Conservation (phyloP, 1,140 invertebrate species). For the Heterodera carotae region DNA sequence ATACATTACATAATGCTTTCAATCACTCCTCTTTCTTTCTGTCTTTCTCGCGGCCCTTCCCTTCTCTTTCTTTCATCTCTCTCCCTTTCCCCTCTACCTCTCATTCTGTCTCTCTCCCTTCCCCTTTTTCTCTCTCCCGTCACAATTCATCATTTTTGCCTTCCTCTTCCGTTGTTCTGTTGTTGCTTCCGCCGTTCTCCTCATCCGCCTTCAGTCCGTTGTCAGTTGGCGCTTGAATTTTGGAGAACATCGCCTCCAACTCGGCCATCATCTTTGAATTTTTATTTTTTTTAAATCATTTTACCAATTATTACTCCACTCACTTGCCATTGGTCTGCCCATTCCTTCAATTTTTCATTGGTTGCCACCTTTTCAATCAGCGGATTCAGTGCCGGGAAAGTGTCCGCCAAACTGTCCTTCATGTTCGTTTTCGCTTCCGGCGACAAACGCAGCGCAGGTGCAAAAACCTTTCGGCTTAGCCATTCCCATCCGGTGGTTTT, state of each 20-base stretch:
- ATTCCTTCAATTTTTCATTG: slow-evolving; percentile 10
- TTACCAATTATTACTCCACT: not conserved
- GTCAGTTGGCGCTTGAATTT: not conserved
- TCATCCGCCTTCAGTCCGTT: not conserved
- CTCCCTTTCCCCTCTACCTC: too few relatives aligned
- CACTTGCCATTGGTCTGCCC: slow-evolving; percentile 6
- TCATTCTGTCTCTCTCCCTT: too few relatives aligned
- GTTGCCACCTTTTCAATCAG: not conserved
- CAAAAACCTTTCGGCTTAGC: not conserved
- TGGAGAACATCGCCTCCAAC: not conserved
- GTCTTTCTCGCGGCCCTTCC: too few relatives aligned
- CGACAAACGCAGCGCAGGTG: not conserved
- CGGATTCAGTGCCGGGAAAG: not conserved
- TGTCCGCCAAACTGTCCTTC: not conserved
- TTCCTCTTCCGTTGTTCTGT: too few relatives aligned
- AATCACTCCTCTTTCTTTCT: too few relatives aligned
- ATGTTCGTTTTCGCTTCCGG: not conserved
- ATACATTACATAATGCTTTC: too few relatives aligned
- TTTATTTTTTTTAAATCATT: not conserved
- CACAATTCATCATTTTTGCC: too few relatives aligned
- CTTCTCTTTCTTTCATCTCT: too few relatives aligned
- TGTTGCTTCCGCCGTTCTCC: too few relatives aligned
- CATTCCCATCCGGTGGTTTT: slow-evolving; percentile 4
- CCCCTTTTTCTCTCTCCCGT: too few relatives aligned
- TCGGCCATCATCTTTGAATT: slow-evolving; percentile 9